phyloP scores from a whole-genome alignment of 2,888 invertebrate genomes.

The Hyppa rectilinea region DNA sequence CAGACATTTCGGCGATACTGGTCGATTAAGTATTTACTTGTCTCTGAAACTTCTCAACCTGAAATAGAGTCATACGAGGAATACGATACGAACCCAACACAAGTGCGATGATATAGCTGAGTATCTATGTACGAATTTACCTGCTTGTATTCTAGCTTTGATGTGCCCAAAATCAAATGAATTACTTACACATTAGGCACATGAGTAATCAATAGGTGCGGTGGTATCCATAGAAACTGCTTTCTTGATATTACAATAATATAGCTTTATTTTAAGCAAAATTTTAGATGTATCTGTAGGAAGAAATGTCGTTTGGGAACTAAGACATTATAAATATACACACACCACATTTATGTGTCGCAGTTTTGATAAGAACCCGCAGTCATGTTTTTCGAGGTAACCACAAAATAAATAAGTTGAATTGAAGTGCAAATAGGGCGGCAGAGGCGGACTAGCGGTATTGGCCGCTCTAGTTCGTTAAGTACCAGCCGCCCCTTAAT shows the following conservation, averaged over 20 bases:
- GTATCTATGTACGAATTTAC: too few species aligned
- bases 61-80: slow-evolving; percentile 23
- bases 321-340: not conserved
- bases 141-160: slow-evolving; percentile 32
- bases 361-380: not conserved
- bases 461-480: too few species aligned
- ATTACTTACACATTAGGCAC: slow-evolving; percentile 36
- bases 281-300: too few species aligned
- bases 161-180: slow-evolving; percentile 37
- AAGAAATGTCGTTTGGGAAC: not conserved
- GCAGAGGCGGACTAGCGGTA: too few species aligned
- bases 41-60: slow-evolving; percentile 15
- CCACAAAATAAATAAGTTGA: not conserved
- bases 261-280: not conserved
- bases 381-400: not conserved
- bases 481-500: too few species aligned
- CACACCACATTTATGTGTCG: not conserved
- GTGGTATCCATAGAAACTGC: slow-evolving; percentile 32
- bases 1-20: slow-evolving; percentile 4
- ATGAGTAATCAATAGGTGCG: slow-evolving; percentile 44
- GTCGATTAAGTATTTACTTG: slow-evolving; percentile 22
- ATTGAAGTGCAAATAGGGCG: not conserved
- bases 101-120: not conserved
- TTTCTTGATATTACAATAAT: slow-evolving; percentile 10
- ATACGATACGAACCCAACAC: slow-evolving; percentile 4